Base-by-base conservation (phyloP, 2,113 vertebrate species). In the Anguilla rostrata region DNA sequence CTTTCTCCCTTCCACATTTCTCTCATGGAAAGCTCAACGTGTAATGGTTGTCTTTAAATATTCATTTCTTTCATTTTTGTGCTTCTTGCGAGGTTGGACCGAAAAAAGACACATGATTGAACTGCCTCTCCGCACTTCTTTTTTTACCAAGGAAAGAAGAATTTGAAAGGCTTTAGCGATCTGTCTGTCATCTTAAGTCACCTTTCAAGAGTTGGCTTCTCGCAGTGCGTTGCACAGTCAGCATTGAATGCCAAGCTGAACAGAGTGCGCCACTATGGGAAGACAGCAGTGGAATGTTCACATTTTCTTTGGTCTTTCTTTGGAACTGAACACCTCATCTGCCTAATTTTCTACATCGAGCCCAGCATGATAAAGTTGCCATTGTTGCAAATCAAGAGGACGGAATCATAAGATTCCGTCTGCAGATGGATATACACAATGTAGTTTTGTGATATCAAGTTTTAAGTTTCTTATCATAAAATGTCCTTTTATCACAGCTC, bases 21-120 rank as follows among this genome's bases (percentile, higher is more conserved):
- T 34, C 56, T 88, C 71, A 71, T 87, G 87, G 78, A 87, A 88
- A 88, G 83, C 86, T 83, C 85, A 86, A 91, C 78, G 86, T 87
- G 87, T 89, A 90, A 91, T 89, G 85, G 89, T 82, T 86, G 83
- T 91, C 84, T 88, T 90, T 92, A 88, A 90, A 92, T 91, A 92
- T 89, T 92, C 53, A 94, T 92, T 88, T 87, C 81, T 90, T 90
- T 90, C 88, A 91, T 91, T 89, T 86, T 86, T 80, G 75, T 63
- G 84, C 87, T 90, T 40, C 66, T 85, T 83, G 87, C 49, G n/a
- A 56, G 82, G 87, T 86, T 60, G 87, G 83, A 83, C 82, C 82
- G 56, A 87, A 86, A 87, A 82, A 29, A 89, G 89, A 89, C 87
- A 90, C 53, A 78, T 87, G 49, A 85, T 82, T 89, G 88, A 89